These are phyloP conservation scores for Mormyrus iriodes DNA, from an alignment of 2,113 vertebrate species.

Conservation along the genomic window DNA sequence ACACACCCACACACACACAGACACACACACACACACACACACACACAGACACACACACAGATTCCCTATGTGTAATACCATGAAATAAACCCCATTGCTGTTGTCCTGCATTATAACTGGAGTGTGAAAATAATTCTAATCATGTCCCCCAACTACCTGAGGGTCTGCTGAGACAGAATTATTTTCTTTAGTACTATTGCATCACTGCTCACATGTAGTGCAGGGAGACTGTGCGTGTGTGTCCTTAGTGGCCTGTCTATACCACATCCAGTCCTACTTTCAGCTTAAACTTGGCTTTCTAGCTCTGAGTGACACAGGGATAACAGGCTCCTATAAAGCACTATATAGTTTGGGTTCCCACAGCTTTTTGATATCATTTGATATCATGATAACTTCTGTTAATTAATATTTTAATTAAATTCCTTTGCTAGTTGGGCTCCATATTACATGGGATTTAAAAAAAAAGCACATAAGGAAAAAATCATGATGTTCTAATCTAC, in stretches of 20 bases:
- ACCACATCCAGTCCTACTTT: neutral
- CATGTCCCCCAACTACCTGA: neutral
- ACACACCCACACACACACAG: no score
- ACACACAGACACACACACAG: no score
- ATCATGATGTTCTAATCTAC: neutral
- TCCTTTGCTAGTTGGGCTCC: neutral
- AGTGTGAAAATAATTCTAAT: neutral
- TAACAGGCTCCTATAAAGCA: neutral
- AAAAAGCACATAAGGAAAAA: neutral
- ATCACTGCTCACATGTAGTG: neutral
- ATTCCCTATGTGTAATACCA: neutral
- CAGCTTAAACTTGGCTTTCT: neutral
- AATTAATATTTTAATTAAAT: neutral
- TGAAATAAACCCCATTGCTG: neutral
- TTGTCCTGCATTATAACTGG: neutral
- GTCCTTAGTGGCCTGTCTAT: neutral
- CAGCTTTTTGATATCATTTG: no score
- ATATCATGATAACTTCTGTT: no score
- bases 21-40: no score
- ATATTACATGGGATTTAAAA: neutral
- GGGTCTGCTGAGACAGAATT: neutral
- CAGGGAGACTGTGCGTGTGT: neutral
- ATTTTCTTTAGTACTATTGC: conserved; percentile 5
- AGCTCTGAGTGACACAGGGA: neutral
- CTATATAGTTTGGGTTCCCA: neutral